These are phyloP conservation scores for Bradypodion ventrale DNA, from an alignment of 2,797 vertebrate genomes.

Conservation along the genomic window DNA sequence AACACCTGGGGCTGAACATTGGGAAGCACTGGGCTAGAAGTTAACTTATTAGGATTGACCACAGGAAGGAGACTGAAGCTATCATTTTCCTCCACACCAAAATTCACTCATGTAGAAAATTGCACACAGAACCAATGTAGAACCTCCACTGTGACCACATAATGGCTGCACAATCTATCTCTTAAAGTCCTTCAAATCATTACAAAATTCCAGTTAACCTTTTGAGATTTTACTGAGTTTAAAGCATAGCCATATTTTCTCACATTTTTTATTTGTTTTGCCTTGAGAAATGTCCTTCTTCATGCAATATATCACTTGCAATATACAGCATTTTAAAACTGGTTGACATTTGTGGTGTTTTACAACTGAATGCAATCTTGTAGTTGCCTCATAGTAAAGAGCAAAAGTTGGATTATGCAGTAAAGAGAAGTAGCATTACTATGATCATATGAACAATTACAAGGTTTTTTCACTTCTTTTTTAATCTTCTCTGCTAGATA, in stretches of 20 bases:
- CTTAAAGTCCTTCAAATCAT: not conserved
- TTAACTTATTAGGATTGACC: too few species aligned
- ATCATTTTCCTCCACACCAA: not conserved
- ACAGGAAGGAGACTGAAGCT: not conserved
- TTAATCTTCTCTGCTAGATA: not conserved
- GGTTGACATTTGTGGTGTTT: constrained; percentile 9
- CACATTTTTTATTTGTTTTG: not conserved
- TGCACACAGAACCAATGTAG: not conserved
- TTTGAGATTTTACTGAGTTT: constrained; percentile 28
- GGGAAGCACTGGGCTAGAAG: too few species aligned
- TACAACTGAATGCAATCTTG: not conserved
- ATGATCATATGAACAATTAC: constrained; percentile 22
- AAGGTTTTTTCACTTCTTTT: constrained; percentile 30
- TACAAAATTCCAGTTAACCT: constrained; percentile 6
- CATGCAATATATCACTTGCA: constrained; percentile 5
- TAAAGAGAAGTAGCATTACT: not conserved
- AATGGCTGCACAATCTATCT: not conserved
- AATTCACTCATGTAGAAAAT: not conserved
- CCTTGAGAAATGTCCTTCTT: constrained; percentile 35
- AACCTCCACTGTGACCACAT: not conserved
- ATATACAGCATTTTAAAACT: constrained; percentile 44
- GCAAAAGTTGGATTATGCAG: not conserved
- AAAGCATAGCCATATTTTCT: constrained; percentile 8
- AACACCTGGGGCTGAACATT: too few species aligned
- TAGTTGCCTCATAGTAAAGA: not conserved